Evolutionary conservation across 2,888 invertebrate genomes (phyloP).

Genomic region (Panopea generosa): DNA sequence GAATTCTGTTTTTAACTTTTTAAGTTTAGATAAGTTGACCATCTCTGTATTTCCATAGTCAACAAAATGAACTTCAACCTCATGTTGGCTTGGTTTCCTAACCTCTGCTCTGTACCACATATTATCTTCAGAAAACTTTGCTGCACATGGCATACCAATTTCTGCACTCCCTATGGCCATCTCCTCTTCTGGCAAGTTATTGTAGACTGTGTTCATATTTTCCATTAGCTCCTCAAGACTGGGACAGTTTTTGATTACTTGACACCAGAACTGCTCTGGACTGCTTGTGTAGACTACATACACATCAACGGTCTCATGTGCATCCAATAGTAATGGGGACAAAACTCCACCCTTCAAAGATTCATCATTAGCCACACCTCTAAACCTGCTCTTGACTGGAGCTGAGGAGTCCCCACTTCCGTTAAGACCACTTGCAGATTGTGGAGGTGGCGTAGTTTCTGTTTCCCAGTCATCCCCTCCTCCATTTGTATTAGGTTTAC

Average conservation of each 20-base stretch:
- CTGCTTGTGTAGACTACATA: constrained; percentile 66
- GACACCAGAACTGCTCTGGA: constrained; percentile 77
- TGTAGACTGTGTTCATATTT: constrained; percentile 68
- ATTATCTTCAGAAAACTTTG: constrained; percentile 73
- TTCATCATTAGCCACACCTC: not conserved
- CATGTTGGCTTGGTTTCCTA: constrained; percentile 20
- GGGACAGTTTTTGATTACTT: constrained; percentile 58
- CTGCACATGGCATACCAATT: constrained; percentile 73
- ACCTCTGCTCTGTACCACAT: constrained; percentile 74
- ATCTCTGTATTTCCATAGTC: constrained; percentile 81
- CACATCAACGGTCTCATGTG: constrained; percentile 64
- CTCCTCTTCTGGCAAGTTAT: constrained; percentile 49
- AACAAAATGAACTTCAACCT: constrained; percentile 75
- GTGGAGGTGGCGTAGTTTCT: constrained; percentile 7
- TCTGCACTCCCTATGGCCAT: constrained; percentile 46
- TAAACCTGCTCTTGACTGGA: constrained; percentile 1
- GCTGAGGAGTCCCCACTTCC: no score
- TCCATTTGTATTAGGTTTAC: not conserved
- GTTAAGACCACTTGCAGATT: no score
- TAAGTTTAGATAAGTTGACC: constrained; percentile 55
- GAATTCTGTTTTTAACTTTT: constrained; percentile 70
- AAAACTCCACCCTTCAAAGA: no score
- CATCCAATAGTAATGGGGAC: constrained; percentile 25
- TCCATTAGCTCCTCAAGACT: constrained; percentile 69
- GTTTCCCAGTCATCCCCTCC: constrained; percentile 56